Evolutionary conservation across 2,113 vertebrate genomes (phyloP).

Genomic region (Galeopterus variegatus): DNA sequence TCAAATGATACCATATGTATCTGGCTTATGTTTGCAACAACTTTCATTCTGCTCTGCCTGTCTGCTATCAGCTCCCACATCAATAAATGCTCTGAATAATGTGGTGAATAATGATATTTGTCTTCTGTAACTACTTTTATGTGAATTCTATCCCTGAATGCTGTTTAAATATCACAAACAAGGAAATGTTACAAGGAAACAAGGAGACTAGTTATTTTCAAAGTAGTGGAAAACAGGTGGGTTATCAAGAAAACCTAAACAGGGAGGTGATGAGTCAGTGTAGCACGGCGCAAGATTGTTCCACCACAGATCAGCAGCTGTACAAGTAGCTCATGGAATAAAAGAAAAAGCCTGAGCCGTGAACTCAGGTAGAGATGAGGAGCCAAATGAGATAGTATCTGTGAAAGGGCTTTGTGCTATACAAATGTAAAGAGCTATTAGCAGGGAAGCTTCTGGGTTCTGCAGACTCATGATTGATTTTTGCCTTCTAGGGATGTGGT

Average conservation of each 20-base stretch:
- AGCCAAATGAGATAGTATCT: not conserved
- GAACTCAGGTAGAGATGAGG: not conserved
- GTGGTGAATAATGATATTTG: not conserved
- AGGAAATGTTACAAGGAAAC: not conserved
- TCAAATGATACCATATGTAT: slow-evolving; percentile 3
- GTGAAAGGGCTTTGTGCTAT: not conserved
- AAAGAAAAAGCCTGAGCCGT: not conserved
- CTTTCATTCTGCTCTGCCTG: not conserved
- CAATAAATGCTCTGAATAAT: slow-evolving; percentile 19
- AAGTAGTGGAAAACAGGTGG: not conserved
- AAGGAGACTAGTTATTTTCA: not conserved
- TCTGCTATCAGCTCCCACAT: not conserved
- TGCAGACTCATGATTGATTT: slow-evolving; percentile 27
- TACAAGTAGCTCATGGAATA: not conserved
- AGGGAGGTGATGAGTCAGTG: not conserved
- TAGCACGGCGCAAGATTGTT: not conserved
- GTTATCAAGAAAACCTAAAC: not conserved
- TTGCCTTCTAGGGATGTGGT: slow-evolving; percentile 94
- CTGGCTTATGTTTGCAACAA: slow-evolving; percentile 32
- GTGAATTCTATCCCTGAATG: slow-evolving; percentile 20
- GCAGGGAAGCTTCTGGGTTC: not conserved
- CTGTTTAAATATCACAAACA: slow-evolving; percentile 26
- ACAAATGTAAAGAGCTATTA: not conserved
- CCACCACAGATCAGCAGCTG: fast-evolving
- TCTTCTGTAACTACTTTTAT: not conserved